phyloP scores from a whole-genome alignment of 2,888 invertebrate genomes.

The Tanypteryx hageni region DNA sequence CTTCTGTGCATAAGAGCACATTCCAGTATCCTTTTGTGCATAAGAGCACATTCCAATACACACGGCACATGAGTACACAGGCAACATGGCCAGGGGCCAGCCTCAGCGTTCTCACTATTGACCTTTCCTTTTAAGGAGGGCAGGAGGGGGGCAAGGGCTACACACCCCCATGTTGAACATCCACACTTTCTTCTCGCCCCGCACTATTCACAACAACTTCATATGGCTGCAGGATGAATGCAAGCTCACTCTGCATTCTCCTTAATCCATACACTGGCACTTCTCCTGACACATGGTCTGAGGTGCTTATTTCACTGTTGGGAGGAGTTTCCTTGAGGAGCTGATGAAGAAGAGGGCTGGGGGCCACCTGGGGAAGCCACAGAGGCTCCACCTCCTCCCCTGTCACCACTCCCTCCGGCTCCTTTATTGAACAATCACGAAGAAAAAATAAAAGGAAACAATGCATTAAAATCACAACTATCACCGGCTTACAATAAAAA shows the following conservation, averaged over 20 bases:
- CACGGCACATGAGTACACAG: constrained; percentile 58
- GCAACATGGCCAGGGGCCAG: constrained; percentile 56
- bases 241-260: constrained; percentile 40
- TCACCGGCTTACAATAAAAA: neutral
- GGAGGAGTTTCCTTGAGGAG: constrained; percentile 61
- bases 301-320: constrained; percentile 54
- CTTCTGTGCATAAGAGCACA: constrained; percentile 52
- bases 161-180: constrained; percentile 34
- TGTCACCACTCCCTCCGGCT: constrained; percentile 61
- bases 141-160: constrained; percentile 38
- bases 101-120: constrained; percentile 33
- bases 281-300: constrained; percentile 55
- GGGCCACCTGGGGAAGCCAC: constrained; percentile 56
- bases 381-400: constrained; percentile 54
- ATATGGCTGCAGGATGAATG: constrained; percentile 43
- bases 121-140: constrained; percentile 48
- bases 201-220: constrained; percentile 58
- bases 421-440: constrained; percentile 15
- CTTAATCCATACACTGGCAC: constrained; percentile 53
- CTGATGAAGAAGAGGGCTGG: constrained; percentile 57
- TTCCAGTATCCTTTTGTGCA: constrained; percentile 54
- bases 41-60: constrained; percentile 54
- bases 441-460: neutral
- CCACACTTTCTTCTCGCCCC: constrained; percentile 55
- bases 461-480: neutral